These are phyloP conservation scores for Pelagia noctiluca DNA, from an alignment of 30 jellyfish, hydroid and myxozoan species.

Conservation along the genomic window DNA sequence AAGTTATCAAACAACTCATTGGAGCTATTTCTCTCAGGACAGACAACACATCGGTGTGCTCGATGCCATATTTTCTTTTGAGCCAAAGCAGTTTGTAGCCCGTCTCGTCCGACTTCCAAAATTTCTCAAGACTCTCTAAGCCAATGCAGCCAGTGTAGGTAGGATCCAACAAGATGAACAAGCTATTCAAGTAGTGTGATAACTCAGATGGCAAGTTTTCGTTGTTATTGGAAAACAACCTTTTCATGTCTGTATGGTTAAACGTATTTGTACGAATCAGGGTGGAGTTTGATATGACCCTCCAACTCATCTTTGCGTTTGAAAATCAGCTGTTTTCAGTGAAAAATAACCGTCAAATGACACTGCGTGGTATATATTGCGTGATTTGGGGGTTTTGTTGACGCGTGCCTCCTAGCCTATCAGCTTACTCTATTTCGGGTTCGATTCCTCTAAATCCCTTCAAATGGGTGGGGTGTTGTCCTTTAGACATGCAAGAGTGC, in stretches of 20 bases:
- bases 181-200: conserved; percentile 49
- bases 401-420: conserved; percentile 5
- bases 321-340: neutral
- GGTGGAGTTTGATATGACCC: conserved; percentile 53
- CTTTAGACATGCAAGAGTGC: neutral
- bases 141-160: conserved; percentile 46
- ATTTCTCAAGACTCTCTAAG: conserved; percentile 39
- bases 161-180: conserved; percentile 44
- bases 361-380: neutral
- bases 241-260: neutral
- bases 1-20: conserved; percentile 40
- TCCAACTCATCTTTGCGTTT: conserved; percentile 61
- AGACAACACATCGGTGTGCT: conserved; percentile 12
- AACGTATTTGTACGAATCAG: conserved; percentile 47
- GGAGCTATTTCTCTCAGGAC: conserved; percentile 34
- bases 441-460: neutral
- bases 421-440: neutral
- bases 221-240: neutral
- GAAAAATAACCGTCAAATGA: neutral
- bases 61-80: conserved; percentile 45
- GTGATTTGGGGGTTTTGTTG: neutral
- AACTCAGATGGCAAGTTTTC: conserved; percentile 51
- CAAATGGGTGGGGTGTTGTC: neutral
- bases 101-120: conserved; percentile 35
- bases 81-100: conserved; percentile 46